These are phyloP conservation scores for Anabas testudineus DNA, from an alignment of 2,797 vertebrate genomes.

Conservation along the genomic window DNA sequence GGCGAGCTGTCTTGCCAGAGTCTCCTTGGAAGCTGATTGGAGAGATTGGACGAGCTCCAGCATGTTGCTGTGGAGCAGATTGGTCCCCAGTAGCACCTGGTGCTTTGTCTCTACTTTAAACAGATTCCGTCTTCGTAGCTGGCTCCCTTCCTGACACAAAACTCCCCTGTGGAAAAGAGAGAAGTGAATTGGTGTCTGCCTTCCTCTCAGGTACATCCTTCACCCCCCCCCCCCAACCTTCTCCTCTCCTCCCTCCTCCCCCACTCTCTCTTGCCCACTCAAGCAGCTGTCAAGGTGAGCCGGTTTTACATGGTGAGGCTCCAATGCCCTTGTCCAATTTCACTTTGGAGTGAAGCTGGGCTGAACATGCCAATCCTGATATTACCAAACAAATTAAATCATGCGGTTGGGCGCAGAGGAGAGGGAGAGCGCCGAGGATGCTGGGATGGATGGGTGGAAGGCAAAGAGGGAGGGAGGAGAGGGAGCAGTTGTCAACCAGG, in stretches of 20 bases:
- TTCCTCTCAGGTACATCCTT: slow-evolving; percentile 76
- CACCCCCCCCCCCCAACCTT: slow-evolving; percentile 31
- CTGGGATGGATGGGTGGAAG: slow-evolving; percentile 48
- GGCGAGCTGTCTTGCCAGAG: slow-evolving; percentile 32
- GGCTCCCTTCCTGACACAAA: slow-evolving; percentile 70
- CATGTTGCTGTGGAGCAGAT: slow-evolving; percentile 60
- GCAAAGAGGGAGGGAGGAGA: neutral
- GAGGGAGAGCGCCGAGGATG: slow-evolving; percentile 64
- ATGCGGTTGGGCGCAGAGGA: slow-evolving; percentile 72
- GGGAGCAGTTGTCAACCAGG: slow-evolving; percentile 65
- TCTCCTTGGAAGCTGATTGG: slow-evolving; percentile 57
- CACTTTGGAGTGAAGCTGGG: slow-evolving; percentile 87
- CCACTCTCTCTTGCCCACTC: slow-evolving; percentile 75
- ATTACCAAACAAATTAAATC: slow-evolving; percentile 90
- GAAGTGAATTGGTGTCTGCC: slow-evolving; percentile 79
- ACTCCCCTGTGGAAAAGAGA: slow-evolving; percentile 63
- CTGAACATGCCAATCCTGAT: slow-evolving; percentile 88
- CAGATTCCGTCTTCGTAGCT: slow-evolving; percentile 66
- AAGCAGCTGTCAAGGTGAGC: slow-evolving; percentile 87
- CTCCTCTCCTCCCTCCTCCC: slow-evolving; percentile 34
- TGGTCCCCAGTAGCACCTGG: slow-evolving; percentile 70
- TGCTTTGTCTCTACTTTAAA: slow-evolving; percentile 78
- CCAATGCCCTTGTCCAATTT: slow-evolving; percentile 89
- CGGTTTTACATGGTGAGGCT: slow-evolving; percentile 86
- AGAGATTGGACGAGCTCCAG: slow-evolving; percentile 66